Evolutionary conservation across 1,140 invertebrate genomes (phyloP), one percentile per base, ranked within the genome.

Genomic region (Phocides pigmalion): DNA sequence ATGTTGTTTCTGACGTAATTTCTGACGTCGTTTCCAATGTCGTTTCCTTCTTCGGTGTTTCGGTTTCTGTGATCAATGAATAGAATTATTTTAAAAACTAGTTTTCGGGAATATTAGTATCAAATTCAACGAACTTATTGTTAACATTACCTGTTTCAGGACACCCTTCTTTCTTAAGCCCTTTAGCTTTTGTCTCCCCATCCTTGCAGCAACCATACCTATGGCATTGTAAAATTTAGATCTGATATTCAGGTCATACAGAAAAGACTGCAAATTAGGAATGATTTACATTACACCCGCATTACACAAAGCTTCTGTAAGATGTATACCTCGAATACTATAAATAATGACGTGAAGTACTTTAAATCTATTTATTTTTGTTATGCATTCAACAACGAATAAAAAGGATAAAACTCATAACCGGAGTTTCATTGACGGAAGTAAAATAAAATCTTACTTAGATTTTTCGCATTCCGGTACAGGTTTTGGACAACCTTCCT

Each of bases 201-300:
- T 98, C 97, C 32, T 93, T 92, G 82, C 97, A 98, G 81, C 97
- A 98, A 20, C 97, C 96, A 84, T 93, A 95, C 68, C 90, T 92
- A 41, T 41, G 62, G 71, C 41, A 67, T 28, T 8, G 2, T n/a
- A 6, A 28, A 4, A 3, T 28, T 28, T 3, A 28, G 9, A 28
- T 28, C 5, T 6, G 1, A 6, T n/a, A n/a, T n/a, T n/a, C n/a
- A n/a, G n/a, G n/a, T n/a, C n/a, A n/a, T n/a, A n/a, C n/a, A n/a
- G n/a, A n/a, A n/a, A n/a, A n/a, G n/a, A n/a, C n/a, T n/a, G n/a
- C n/a, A n/a, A n/a, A n/a, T n/a, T n/a, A n/a, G n/a, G n/a, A n/a
- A n/a, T n/a, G n/a, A n/a, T n/a, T n/a, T n/a, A n/a, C n/a, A n/a
- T n/a, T n/a, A n/a, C n/a, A n/a, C n/a, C n/a, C n/a, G n/a, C n/a